Conservation (phyloP, 2,888 invertebrate species). For the Acleris laterana region DNA sequence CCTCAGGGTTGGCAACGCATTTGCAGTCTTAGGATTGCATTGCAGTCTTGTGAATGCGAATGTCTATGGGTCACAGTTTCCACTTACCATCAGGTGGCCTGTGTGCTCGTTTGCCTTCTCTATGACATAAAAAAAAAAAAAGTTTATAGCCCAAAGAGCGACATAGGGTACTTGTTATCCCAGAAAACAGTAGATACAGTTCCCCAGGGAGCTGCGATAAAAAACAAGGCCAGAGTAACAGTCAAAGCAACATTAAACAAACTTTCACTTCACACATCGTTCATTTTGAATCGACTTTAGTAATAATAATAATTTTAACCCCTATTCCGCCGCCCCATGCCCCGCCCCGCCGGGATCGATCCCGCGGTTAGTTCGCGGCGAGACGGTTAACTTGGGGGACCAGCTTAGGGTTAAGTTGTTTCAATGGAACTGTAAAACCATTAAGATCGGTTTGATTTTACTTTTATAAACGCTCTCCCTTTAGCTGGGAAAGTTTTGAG, state of each 20-base stretch:
- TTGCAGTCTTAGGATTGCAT: too few species aligned
- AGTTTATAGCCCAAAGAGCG: too few species aligned
- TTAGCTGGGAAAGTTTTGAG: neutral
- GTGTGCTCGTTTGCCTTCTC: too few species aligned
- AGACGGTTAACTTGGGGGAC: conserved; percentile 11
- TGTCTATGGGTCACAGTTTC: too few species aligned
- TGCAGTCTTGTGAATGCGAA: too few species aligned
- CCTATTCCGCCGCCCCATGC: conserved; percentile 15
- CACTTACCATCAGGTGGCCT: too few species aligned
- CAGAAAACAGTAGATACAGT: too few species aligned
- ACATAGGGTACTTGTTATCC: too few species aligned
- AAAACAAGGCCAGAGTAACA: too few species aligned
- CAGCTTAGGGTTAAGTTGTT: conserved; percentile 25
- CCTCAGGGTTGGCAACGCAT: too few species aligned
- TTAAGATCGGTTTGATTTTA: neutral
- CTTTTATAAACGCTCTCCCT: neutral
- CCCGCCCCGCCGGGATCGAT: conserved; percentile 24
- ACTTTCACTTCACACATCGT: neutral
- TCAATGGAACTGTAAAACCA: conserved; percentile 10
- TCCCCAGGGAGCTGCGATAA: too few species aligned
- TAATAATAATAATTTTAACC: conserved; percentile 34
- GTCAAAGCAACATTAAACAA: neutral
- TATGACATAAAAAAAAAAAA: too few species aligned
- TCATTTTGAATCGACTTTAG: conserved; percentile 2
- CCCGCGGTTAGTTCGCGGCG: conserved; percentile 25